Base-by-base conservation (phyloP, 1,140 invertebrate species). In the Belonocnema kinseyi region DNA sequence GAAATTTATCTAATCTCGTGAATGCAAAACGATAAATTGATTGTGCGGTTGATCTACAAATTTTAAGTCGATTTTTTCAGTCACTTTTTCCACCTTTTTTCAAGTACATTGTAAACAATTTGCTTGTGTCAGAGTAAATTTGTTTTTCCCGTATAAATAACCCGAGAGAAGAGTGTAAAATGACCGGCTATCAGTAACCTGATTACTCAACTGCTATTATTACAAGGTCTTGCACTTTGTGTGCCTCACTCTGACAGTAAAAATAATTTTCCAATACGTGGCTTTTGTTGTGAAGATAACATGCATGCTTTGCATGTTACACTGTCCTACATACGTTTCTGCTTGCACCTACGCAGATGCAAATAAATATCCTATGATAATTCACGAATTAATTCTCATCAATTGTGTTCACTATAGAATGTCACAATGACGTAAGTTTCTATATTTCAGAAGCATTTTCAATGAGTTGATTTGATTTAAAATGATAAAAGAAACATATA, bases 241-340 rank as follows among this genome's bases (percentile, higher is more conserved):
- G 52, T 61, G 75, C 77, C 33, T 40, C 26, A 66, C 61, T 66
- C 40, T 66, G 5, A 40, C 26, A 66, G 61, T 40, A 80, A 82
- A 82, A 82, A 82, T 80, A 82, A 82, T 80, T 82, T 82, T 80
- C 79, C 81, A 21, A 82, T 82, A 80, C 51, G 74, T 80, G 75
- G 73, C 77, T 74, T 74, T 77, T 21, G 66, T 76, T 66, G 51
- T 80, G 77, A 75, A 79, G 77, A 75, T 73, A 61, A 56, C 71
- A 61, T 75, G 78, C 80, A 77, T 40, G 61, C 33, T 66, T 66
- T 66, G 61, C 61, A 66, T 66, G 61, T 66, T 66, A 66, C 26
- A 66, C 26, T 66, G 61, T 46, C 61, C 61, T 66, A 66, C 14
- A 66, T 66, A 66, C n/a, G 61, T 66, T 53, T n/a, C 72, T 53